Base-by-base conservation (phyloP, 2,888 invertebrate species). In the Drosophila mercatorum region DNA sequence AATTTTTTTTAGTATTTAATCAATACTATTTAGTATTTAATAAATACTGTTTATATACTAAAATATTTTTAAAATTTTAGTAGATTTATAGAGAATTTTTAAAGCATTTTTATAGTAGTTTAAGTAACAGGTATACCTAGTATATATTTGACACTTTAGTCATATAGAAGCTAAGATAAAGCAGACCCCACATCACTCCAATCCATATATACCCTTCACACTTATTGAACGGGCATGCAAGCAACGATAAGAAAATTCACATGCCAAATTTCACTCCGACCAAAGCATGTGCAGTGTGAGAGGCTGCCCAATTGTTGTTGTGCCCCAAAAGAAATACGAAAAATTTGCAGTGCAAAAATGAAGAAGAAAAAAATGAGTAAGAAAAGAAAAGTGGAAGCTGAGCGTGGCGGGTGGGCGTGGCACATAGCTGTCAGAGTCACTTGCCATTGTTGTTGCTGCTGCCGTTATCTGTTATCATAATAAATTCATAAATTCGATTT, bases 401-500 rank as follows among this genome's bases (percentile, higher is more conserved):
- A 28, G 71, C 56, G 52, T 47, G 55, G 67, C 22, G 57, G 60
- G 34, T 52, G 60, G 63, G 38, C 31, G 51, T 31, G 31, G 62
- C 43, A 17, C n/a, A 6, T 47, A 64, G 56, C 49, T 58, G 65
- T 64, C 78, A 74, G 47, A 76, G 80, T 76, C 81, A 58, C 49
- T 58, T 63, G 84, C 53, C 68, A 83, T 81, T 89, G 83, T 78
- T 80, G 79, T 77, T 85, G 80, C 80, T 38, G 52, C 5, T 53
- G 52, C 10, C 17, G 49, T 34, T 53, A 53, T 40, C 82, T 85
- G 82, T 81, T 90, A 84, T 90, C 81, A 86, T 89, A 91, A 89
- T 84, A 91, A 88, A 84, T 90, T 90, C 88, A 90, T 86, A 91
- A 86, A 91, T 89, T 91, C 89, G 86, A 91, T 90, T 90, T 90